phyloP scores from a whole-genome alignment of 1,140 invertebrate genomes.

The Rhynchophorus ferrugineus region DNA sequence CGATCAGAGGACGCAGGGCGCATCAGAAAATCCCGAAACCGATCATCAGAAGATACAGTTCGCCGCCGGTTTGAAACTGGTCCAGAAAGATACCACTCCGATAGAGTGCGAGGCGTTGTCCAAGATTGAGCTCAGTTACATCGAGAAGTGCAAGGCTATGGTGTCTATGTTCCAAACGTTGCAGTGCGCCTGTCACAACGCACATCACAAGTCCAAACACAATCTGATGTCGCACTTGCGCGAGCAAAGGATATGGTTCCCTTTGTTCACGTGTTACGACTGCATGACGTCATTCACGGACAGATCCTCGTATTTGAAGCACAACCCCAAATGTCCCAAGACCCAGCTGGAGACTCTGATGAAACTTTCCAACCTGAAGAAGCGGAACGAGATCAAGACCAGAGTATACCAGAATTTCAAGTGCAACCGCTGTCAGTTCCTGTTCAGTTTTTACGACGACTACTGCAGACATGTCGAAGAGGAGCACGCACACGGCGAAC shows the following conservation, averaged over 20 bases:
- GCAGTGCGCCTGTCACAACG: conserved; percentile 34
- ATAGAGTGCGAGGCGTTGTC: conserved; percentile 26
- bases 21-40: conserved; percentile 4
- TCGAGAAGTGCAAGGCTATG: conserved; percentile 37
- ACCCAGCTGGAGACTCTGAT: conserved; percentile 28
- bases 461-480: conserved; percentile 34
- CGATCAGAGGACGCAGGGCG: no score
- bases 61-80: conserved; percentile 32
- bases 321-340: conserved; percentile 27
- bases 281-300: conserved; percentile 48
- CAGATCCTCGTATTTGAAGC: conserved; percentile 31
- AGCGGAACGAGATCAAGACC: conserved; percentile 30
- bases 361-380: conserved; percentile 29
- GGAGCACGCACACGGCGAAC: conserved; percentile 23
- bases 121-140: conserved; percentile 34
- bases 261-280: conserved; percentile 49
- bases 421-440: conserved; percentile 32
- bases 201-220: conserved; percentile 26
- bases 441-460: conserved; percentile 35
- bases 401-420: conserved; percentile 36
- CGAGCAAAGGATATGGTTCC: conserved; percentile 32
- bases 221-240: conserved; percentile 32
- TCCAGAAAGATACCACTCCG: conserved; percentile 25
- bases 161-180: conserved; percentile 32
- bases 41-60: conserved; percentile 34